A percentile compares a stretch with the other conserved stretches of the same genome.
Conservation (phyloP, 2,888 invertebrate species). For the Tachystola acroxantha region DNA sequence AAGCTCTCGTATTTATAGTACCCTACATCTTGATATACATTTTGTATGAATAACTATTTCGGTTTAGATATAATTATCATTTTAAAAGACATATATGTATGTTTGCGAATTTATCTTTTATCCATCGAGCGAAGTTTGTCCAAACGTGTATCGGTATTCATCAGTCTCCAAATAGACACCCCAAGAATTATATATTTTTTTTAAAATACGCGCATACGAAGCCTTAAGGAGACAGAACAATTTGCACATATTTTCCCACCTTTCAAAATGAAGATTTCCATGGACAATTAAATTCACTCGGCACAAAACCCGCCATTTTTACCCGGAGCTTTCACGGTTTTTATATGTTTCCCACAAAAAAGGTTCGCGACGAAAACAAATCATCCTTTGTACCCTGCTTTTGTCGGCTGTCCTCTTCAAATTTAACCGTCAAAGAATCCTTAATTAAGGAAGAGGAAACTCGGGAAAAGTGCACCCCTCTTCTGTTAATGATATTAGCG, state of each 20-base stretch:
- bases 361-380: constrained; percentile 35
- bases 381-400: constrained; percentile 33
- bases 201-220: too few species aligned
- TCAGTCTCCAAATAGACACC: too few species aligned
- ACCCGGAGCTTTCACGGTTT: constrained; percentile 15
- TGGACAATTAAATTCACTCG: constrained; percentile 7
- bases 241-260: background rate
- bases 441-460: constrained; percentile 18
- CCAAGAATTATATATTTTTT: too few species aligned
- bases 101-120: too few species aligned
- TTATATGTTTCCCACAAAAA: constrained; percentile 21
- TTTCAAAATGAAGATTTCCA: constrained; percentile 4
- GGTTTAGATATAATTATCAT: too few species aligned
- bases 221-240: too few species aligned
- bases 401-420: constrained; percentile 28
- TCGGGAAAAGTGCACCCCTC: constrained; percentile 12
- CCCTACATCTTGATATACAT: too few species aligned
- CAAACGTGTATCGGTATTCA: too few species aligned
- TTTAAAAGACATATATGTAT: too few species aligned
- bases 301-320: constrained; percentile 24
- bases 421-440: constrained; percentile 27
- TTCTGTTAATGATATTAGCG: constrained; percentile 13
- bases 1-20: too few species aligned
- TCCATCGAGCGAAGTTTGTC: too few species aligned
- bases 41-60: too few species aligned